Conservation (phyloP, 2,113 vertebrate species). For the Pica pica region DNA sequence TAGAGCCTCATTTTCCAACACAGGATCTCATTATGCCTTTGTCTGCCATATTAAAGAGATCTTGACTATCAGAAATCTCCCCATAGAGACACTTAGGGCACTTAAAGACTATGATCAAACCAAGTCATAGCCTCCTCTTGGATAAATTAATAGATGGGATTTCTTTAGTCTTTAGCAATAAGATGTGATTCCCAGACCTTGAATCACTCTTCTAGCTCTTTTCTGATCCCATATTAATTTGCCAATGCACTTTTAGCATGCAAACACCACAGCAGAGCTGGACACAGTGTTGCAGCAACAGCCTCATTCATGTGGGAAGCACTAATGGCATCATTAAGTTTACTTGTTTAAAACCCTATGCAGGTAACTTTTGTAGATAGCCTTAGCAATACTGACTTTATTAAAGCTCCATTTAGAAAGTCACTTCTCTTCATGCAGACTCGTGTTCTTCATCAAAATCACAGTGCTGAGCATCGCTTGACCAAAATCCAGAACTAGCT, state of each 20-base stretch:
- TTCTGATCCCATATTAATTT: slow-evolving; percentile 37
- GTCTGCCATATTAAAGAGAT: slow-evolving; percentile 63
- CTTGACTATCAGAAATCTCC: slow-evolving; percentile 62
- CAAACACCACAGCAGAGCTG: not conserved
- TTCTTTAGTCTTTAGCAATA: slow-evolving; percentile 42
- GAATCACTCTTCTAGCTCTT: slow-evolving; percentile 1
- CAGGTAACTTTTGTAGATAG: slow-evolving; percentile 42
- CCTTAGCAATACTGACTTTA: slow-evolving; percentile 32
- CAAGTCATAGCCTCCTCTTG: slow-evolving; percentile 51
- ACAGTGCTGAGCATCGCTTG: not conserved
- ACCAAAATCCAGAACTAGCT: not conserved
- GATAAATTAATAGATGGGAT: slow-evolving; percentile 59
- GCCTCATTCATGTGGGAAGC: not conserved
- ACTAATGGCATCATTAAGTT: slow-evolving; percentile 29
- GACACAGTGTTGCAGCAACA: not conserved
- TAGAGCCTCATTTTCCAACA: slow-evolving; percentile 15
- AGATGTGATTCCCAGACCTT: slow-evolving; percentile 24
- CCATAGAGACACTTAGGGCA: slow-evolving; percentile 61
- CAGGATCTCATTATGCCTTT: slow-evolving; percentile 65
- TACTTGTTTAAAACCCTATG: slow-evolving; percentile 35
- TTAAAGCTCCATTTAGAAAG: slow-evolving; percentile 58
- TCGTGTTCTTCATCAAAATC: slow-evolving; percentile 38
- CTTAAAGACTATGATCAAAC: slow-evolving; percentile 64
- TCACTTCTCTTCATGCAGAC: not conserved
- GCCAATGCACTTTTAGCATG: not conserved